Evolutionary conservation across 2,888 invertebrate species (phyloP), one percentile per base, ranked within the genome.

Genomic region (Sinopyrophorus schimmeli): DNA sequence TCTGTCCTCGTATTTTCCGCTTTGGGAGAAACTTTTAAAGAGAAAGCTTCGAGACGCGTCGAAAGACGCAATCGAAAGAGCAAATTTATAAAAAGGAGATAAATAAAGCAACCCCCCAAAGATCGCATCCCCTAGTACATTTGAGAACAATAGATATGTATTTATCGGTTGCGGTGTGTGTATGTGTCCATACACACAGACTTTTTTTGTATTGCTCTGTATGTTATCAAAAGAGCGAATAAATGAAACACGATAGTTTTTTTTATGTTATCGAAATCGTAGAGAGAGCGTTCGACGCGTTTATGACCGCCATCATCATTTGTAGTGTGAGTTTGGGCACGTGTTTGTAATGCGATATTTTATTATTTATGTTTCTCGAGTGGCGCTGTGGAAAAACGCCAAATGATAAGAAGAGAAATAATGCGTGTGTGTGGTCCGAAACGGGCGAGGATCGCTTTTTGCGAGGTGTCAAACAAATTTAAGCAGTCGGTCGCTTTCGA

Each of bases 391-490:
- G 11, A 12, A 26, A 28, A 18, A 14, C 16, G 6, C 23, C 12
- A 24, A 41, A 14, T 18, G 11, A 16, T 6, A 34, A 21, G n/a
- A n/a, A n/a, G n/a, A n/a, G n/a, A n/a, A n/a, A n/a, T n/a, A n/a
- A n/a, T n/a, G n/a, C n/a, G n/a, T n/a, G 7, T 50, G 60, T 61
- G 59, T 61, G 61, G 59, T 59, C 59, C 41, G 16, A 24, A 9
- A 23, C 32, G 37, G n/a, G n/a, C n/a, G n/a, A n/a, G n/a, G n/a
- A n/a, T 15, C 46, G 57, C 51, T 63, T 66, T 66, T 60, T 66
- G 49, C 50, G 35, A 58, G 54, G 66, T 65, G 66, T 65, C 66
- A 64, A 66, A 62, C 61, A 60, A 60, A 65, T 65, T 62, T 62
- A 63, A 57, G 58, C 62, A 57, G 56, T 54, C 53, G 54, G 58